Conservation (phyloP, 2,888 invertebrate genomes). For the Eledona agricola region DNA sequence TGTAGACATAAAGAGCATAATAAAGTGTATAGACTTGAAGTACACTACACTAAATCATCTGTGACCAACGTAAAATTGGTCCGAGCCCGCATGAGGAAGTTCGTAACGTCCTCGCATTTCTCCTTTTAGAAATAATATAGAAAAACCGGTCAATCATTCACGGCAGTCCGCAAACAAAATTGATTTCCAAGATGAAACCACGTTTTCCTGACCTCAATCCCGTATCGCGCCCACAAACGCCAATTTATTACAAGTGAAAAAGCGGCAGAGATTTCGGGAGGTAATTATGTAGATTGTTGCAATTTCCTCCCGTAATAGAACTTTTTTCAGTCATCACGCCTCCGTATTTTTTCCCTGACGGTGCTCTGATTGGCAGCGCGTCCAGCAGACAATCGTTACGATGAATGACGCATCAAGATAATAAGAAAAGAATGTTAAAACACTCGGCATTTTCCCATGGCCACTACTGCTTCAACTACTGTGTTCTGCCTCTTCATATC, state of each 20-base stretch:
- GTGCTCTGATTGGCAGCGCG: conserved; percentile 46
- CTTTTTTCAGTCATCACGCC: conserved; percentile 17
- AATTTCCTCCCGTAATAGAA: conserved; percentile 17
- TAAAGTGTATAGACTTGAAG: too few relatives aligned
- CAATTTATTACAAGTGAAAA: conserved; percentile 22
- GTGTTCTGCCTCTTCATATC: conserved; percentile 45
- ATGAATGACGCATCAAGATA: conserved; percentile 60
- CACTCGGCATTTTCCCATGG: conserved; percentile 56
- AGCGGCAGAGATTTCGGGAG: conserved; percentile 2
- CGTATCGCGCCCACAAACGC: conserved; percentile 7
- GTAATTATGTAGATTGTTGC: conserved; percentile 14
- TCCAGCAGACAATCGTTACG: conserved; percentile 54
- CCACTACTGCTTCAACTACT: conserved; percentile 47
- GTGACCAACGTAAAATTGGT: too few relatives aligned
- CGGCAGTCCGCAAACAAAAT: conserved; percentile 11
- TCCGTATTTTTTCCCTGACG: conserved; percentile 14
- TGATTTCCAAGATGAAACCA: conserved; percentile 2
- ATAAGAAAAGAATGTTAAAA: conserved; percentile 58
- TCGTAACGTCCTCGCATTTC: too few relatives aligned
- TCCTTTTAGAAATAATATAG: too few relatives aligned
- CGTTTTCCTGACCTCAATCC: conserved; percentile 7
- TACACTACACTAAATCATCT: too few relatives aligned
- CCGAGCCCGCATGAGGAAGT: too few relatives aligned
- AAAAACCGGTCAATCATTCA: conserved; percentile 1
- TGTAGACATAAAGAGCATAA: too few relatives aligned